Evolutionary conservation across 2,888 invertebrate genomes (phyloP).

Genomic region (Aleiodes testaceus): DNA sequence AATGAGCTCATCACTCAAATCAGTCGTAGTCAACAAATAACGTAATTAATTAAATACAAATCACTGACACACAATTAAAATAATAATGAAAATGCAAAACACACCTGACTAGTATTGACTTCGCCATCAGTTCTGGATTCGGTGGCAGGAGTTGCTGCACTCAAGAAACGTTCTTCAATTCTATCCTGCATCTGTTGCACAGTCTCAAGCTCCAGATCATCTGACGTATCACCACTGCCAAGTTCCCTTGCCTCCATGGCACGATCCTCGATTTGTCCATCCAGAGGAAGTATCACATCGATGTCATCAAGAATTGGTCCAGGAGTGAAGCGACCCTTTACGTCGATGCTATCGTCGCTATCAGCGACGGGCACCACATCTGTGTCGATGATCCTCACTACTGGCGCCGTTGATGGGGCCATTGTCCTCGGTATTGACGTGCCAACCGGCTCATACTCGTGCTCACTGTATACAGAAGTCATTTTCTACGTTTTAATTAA

Average conservation of each 20-base stretch:
- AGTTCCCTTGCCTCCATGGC: conserved; percentile 70
- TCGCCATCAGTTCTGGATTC: conserved; percentile 79
- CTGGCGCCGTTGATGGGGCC: conserved; percentile 62
- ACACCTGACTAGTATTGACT: conserved; percentile 75
- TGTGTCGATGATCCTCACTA: conserved; percentile 73
- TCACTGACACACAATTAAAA: neutral
- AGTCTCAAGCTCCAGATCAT: conserved; percentile 62
- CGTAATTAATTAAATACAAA: neutral
- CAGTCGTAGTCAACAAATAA: neutral
- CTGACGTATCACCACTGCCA: conserved; percentile 72
- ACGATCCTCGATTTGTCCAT: conserved; percentile 71
- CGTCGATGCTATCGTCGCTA: conserved; percentile 71
- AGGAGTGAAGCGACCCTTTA: conserved; percentile 61
- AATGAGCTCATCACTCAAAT: conserved; percentile 13
- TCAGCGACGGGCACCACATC: conserved; percentile 70
- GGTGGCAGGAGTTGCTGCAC: conserved; percentile 71
- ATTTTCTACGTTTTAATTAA: conserved; percentile 48
- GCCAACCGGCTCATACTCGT: conserved; percentile 93
- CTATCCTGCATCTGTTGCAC: conserved; percentile 78
- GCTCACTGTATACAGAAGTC: conserved; percentile 82
- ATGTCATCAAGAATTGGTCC: conserved; percentile 70
- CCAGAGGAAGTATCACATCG: conserved; percentile 70
- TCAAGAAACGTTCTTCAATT: conserved; percentile 79
- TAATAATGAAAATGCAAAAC: conserved; percentile 22
- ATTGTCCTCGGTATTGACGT: conserved; percentile 68